Conservation (phyloP, 2,797 vertebrate genomes). For the Mycteria americana region DNA sequence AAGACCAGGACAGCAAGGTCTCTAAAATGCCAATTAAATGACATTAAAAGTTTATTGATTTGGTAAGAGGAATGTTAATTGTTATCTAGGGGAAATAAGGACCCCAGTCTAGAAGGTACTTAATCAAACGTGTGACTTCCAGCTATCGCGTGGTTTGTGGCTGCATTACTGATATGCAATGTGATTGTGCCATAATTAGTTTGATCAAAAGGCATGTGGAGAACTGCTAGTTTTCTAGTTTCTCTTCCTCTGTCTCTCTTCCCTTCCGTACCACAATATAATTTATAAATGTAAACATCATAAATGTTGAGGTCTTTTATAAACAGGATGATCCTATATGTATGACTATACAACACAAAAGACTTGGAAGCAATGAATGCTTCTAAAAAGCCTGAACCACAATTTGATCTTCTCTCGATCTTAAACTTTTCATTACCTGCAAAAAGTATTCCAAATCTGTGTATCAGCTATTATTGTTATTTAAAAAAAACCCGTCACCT, state of each 20-base stretch:
- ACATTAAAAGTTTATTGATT: background rate
- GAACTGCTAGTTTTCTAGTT: background rate
- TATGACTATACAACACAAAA: background rate
- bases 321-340: background rate
- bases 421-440: background rate
- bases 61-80: background rate
- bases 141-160: rapidly evolving
- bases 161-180: background rate
- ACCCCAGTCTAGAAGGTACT: background rate
- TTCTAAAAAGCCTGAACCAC: background rate
- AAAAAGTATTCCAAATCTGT: background rate
- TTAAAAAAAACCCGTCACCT: background rate
- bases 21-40: background rate
- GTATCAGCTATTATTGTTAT: background rate
- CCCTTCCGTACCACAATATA: background rate
- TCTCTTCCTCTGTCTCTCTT: background rate
- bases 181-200: background rate
- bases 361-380: background rate
- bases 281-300: background rate
- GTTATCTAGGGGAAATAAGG: background rate
- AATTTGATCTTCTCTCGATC: background rate
- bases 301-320: background rate
- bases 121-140: background rate
- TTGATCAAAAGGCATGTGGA: background rate
- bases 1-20: background rate